phyloP scores from a whole-genome alignment of 2,113 vertebrate genomes.

The Bostrychus sinensis region DNA sequence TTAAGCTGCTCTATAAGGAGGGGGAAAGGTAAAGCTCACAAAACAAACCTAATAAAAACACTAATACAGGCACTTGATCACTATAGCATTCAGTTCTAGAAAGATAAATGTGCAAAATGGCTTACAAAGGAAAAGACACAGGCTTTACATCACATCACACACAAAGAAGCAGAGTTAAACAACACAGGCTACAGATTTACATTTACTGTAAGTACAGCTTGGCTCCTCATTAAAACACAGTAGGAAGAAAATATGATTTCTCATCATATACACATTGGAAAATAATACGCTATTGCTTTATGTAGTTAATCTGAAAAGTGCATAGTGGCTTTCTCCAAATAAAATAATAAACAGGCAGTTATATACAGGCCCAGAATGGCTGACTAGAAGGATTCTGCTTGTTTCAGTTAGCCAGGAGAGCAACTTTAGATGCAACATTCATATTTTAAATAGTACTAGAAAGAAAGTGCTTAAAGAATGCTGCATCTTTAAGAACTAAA shows the following conservation, averaged over 20 bases:
- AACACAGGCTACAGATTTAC: slow-evolving; percentile 53
- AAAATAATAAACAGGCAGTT: no score
- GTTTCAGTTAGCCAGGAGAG: slow-evolving; percentile 41
- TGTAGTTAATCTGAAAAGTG: neutral
- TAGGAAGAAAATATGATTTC: slow-evolving; percentile 18
- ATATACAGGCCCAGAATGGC: neutral
- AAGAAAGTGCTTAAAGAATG: slow-evolving; percentile 28
- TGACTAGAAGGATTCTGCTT: slow-evolving; percentile 22
- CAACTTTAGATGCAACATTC: slow-evolving; percentile 53
- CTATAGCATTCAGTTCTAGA: slow-evolving; percentile 37
- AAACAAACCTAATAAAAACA: slow-evolving; percentile 56
- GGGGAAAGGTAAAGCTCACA: slow-evolving; percentile 83
- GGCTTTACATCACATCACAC: slow-evolving; percentile 53
- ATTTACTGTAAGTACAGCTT: slow-evolving; percentile 44
- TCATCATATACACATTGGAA: neutral
- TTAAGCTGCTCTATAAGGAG: slow-evolving; percentile 75
- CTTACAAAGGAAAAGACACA: slow-evolving; percentile 41
- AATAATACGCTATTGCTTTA: neutral
- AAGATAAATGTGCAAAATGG: slow-evolving; percentile 37
- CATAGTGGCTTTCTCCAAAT: neutral
- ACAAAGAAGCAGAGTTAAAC: slow-evolving; percentile 50
- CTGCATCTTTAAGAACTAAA: slow-evolving; percentile 53
- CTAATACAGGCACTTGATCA: slow-evolving; percentile 65
- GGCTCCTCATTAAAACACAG: slow-evolving; percentile 52
- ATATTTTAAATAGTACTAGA: slow-evolving; percentile 24